Base-by-base conservation (phyloP, 2,888 invertebrate genomes). In the Tetropium fuscum region DNA sequence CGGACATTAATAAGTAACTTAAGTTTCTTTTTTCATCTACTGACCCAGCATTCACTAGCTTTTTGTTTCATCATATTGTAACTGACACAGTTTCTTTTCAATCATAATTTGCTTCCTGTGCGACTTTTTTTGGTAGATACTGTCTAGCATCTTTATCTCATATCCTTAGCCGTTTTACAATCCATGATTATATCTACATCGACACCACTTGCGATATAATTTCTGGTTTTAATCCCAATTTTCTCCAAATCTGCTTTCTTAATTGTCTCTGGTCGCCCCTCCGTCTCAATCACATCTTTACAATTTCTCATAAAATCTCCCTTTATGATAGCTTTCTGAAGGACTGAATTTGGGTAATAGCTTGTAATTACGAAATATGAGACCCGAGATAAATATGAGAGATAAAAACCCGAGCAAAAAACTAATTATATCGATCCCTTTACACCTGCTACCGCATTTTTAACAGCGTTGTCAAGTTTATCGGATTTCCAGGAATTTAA, bases 1-100 rank as follows among this genome's bases (percentile, higher is more conserved):
- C 30, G 16, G 53, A 19, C 11, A 53, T 3, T 30, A 53, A 43
- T 8, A 53, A 30, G 11, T 43, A 53, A 32, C 43, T 53, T 6
- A 53, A 11, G 8, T 41, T 41, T 4, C 43, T 43, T 16, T 53
- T 43, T 32, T 53, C 40, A 4, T 18, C 22, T 8, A 40, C 51
- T 1, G 6, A 11, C 13, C 13, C 34, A 6, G 34, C 11, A 34
- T 34, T 34, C 6, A 13, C 6, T 1, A 34, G 34, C 38, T 36
- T 11, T 49, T 16, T 10, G 5, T 15, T 20, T 49, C 20, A 13
- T 20, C 25, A 36, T 36, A 36, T 36, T 49, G 36, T 20, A 38
- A 49, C 1, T 38, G 10, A n/a, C 36, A 22, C 34, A 49, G 13
- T n/a, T 49, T 49, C 13, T 22, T 8, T 22, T 49, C 38, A 7